Base-by-base conservation (phyloP, 2,113 vertebrate species). In the Cnemophilus loriae region DNA sequence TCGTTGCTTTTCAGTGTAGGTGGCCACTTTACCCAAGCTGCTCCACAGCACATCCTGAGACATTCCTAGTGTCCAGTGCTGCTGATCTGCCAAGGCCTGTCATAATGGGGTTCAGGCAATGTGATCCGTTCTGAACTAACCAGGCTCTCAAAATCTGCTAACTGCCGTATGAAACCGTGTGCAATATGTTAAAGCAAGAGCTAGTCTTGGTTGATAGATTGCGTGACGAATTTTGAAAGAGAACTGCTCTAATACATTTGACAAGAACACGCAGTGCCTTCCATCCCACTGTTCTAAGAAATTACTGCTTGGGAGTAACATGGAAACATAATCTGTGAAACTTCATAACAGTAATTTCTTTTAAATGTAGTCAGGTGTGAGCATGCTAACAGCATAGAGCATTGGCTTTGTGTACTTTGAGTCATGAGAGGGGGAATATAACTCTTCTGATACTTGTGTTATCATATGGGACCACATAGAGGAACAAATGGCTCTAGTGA, bases 51-150 rank as follows among this genome's bases (percentile, higher is more conserved):
- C 8, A 1, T 57, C 15, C 39, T 8, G 56, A 42, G 79, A 13
- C 10, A 2, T 6, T 59, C 20, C 13, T 7, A 0, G 20, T 46
- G 44, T n/a, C 60, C 47, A 3, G 19, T 5, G 41, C 21, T 27
- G 28, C 60, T 63, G 7, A n/a, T 50, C 7, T 74, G 24, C 50
- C 52, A 28, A 41, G 60, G 21, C 20, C 42, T 42, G 42, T 50
- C 35, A 16, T 49, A 8, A 5, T 27, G 44, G n/a, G 13, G 6
- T 46, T 79, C 61, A 56, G 47, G 49, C 56, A 68, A 0, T 4
- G 35, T 10, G 20, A 16, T 70, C 16, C 3, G 0, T 60, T 84
- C 41, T 82, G 69, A 85, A 11, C 56, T 74, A 49, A 61, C 19
- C 27, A 41, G 42, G n/a, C 12, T 56, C 41, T 84, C 50, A 41